Evolutionary conservation across 1,140 invertebrate genomes (phyloP), one percentile per base, ranked within the genome.

Genomic region (Pteromalus puparum): DNA sequence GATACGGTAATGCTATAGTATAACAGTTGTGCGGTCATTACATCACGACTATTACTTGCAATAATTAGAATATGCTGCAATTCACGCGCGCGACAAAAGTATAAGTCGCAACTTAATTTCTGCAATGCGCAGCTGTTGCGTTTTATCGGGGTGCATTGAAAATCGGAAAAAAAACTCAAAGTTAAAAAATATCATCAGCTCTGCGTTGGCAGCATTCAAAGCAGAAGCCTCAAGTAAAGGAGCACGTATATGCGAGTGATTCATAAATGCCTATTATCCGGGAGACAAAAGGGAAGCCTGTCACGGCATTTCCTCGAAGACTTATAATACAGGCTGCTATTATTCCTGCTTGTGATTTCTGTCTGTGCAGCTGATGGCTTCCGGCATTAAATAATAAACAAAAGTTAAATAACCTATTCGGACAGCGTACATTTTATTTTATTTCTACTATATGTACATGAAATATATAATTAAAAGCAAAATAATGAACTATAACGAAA

Each of bases 231-330:
- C 9, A 18, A 53, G 48, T 53, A 21, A 38, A 30, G 28, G 12
- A 7, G 24, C 28, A n/a, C 12, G 21, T 72, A 38, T 68, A 38
- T 68, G 21, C 15, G n/a, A 21, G 75, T 72, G 82, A 78, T 72
- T 83, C 75, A 46, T 78, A 78, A 78, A 28, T 77, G 38, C 70
- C 82, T 72, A 78, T 83, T 72, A 83, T 83, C 21, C 70, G 30
- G n/a, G n/a, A 53, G 28, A 77, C 74, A 83, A 68, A 83, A 75
- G 61, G 24, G 75, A 53, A 76, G 42, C 42, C 46, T 72, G 74
- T 72, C 75, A 77, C 34, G 61, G 34, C 81, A 46, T 61, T 83
- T 83, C 82, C 82, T 83, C 48, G 74, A 83, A 83, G 42, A 15
- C 82, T 46, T 83, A 48, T 28, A 78, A 78, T 74, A 18, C 13